Evolutionary conservation across 2,113 vertebrate species (phyloP).

Genomic region (Ptyas mucosa): DNA sequence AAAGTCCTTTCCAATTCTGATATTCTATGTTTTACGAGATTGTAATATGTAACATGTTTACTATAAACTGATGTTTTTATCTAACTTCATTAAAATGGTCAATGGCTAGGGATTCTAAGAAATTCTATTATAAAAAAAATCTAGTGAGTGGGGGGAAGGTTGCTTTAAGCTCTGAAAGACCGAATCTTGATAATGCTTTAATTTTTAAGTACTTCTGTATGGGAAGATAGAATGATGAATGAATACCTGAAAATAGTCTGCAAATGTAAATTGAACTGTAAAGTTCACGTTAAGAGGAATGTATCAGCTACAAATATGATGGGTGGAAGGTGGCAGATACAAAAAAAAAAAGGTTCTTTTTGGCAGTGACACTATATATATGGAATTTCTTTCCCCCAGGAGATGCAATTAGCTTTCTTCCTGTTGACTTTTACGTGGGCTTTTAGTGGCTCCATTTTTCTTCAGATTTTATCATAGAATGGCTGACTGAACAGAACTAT

Average conservation of each 20-base stretch:
- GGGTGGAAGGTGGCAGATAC: not conserved
- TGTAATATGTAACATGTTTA: not conserved
- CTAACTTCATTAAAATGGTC: not conserved
- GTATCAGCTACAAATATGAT: not conserved
- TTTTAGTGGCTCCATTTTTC: not conserved
- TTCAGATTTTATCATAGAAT: not conserved
- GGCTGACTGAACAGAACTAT: not conserved
- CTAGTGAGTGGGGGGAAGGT: not conserved
- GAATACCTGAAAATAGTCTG: not conserved
- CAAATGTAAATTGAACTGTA: not conserved
- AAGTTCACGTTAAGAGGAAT: not conserved
- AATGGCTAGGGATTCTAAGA: not conserved
- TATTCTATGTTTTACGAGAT: not conserved
- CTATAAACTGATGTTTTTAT: not conserved
- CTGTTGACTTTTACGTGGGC: not conserved
- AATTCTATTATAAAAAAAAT: not conserved
- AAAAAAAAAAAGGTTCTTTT: too few species aligned
- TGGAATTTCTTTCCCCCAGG: not conserved
- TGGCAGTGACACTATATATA: not conserved
- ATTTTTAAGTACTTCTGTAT: not conserved
- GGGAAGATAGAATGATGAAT: not conserved
- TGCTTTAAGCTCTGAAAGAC: not conserved
- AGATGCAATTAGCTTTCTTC: not conserved
- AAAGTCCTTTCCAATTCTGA: too few species aligned
- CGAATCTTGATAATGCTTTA: not conserved